These are phyloP conservation scores for Harpalus rufipes DNA, from an alignment of 2,888 invertebrate genomes.

Conservation along the genomic window DNA sequence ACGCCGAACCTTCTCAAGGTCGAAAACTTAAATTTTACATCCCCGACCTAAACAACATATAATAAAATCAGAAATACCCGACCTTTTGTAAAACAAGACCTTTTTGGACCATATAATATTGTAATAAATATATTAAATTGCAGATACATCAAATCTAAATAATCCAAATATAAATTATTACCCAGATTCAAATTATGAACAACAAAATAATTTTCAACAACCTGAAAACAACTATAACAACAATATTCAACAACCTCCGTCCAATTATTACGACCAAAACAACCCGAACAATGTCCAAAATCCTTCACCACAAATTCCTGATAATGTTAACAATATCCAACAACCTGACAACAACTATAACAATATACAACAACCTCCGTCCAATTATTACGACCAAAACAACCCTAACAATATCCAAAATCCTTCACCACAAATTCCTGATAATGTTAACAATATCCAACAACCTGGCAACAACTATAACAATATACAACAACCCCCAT, in stretches of 20 bases:
- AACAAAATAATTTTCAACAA: conserved; percentile 8
- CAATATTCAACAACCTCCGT: not conserved
- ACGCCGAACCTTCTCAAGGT: no score
- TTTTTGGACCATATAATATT: no score
- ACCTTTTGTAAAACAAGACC: no score
- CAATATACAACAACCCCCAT: not conserved
- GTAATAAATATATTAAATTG: not conserved
- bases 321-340: not conserved
- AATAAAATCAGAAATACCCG: no score
- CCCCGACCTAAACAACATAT: no score
- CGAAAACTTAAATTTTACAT: no score
- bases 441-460: not conserved
- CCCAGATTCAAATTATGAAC: not conserved
- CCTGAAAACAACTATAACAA: not conserved
- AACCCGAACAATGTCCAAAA: not conserved
- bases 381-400: not conserved
- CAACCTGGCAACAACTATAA: not conserved
- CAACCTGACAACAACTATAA: not conserved
- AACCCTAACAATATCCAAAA: not conserved
- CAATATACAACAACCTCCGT: not conserved
- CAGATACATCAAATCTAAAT: not conserved
- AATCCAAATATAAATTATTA: not conserved
- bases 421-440: not conserved
- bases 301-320: not conserved
- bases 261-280: not conserved